These are phyloP conservation scores for Shinisaurus crocodilurus DNA, from an alignment of 2,113 vertebrate genomes.

Conservation along the genomic window DNA sequence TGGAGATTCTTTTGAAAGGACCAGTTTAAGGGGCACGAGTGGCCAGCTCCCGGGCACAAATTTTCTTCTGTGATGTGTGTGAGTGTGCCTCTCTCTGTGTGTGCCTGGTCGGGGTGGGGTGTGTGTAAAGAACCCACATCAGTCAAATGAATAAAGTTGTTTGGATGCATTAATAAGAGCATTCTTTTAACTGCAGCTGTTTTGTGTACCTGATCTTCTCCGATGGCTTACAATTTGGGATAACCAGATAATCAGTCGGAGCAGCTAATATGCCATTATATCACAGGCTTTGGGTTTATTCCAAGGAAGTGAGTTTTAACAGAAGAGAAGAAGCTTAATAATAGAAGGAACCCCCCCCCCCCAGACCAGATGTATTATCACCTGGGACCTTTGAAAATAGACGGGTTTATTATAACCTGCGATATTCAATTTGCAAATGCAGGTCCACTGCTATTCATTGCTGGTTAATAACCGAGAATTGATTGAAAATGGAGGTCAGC, in stretches of 20 bases:
- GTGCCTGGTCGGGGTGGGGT: background rate
- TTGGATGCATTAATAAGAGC: background rate
- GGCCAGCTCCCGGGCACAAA: background rate
- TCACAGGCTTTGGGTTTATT: background rate
- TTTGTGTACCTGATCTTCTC: background rate
- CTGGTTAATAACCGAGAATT: conserved; percentile 59
- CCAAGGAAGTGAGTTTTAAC: background rate
- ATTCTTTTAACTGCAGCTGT: background rate
- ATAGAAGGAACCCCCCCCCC: background rate
- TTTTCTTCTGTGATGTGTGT: too few species aligned
- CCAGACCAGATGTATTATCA: background rate
- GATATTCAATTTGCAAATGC: conserved; percentile 55
- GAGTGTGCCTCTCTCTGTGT: background rate
- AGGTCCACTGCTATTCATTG: conserved; percentile 37
- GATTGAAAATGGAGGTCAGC: conserved; percentile 56
- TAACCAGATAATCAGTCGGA: background rate
- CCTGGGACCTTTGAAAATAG: conserved; percentile 36
- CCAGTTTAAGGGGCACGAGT: background rate
- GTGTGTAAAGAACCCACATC: background rate
- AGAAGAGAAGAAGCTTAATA: background rate
- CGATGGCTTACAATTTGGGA: background rate
- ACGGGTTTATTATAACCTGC: conserved; percentile 26
- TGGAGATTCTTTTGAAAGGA: background rate
- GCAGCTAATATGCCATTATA: background rate
- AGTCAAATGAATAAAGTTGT: background rate